Evolutionary conservation across 2,888 invertebrate genomes (phyloP), one percentile per base, ranked within the genome.

Genomic region (Spilarctia lutea): DNA sequence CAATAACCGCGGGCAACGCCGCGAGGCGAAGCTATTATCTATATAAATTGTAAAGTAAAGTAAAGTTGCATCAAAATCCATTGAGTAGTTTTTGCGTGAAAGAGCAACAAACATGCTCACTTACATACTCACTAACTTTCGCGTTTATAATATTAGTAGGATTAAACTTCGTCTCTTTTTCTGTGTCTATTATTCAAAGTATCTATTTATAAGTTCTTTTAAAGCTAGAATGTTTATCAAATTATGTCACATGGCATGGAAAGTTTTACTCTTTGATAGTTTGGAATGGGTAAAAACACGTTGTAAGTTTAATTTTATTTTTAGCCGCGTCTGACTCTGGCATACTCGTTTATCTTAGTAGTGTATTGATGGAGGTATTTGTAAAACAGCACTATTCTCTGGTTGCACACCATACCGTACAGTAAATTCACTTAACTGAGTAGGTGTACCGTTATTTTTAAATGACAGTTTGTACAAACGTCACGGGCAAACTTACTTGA

Each of bases 291-390:
- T 68, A 42, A 68, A 65, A 63, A 73, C 48, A 35, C 35, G 27
- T n/a, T 45, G 35, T 73, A 65, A 68, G 27, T 65, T 63, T 48
- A 35, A 48, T 65, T 27, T 65, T 74, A 74, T 74, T 74, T 74
- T 65, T 56, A 69, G 73, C 1, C 16, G 30, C 39, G 30, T 13
- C 27, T 63, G 30, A 48, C 27, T 65, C 68, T n/a, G 35, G 33
- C 69, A 65, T 39, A 52, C 68, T 63, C 42, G 45, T 33, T 73
- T 20, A 68, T 33, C 56, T 27, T 33, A 20, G 42, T 63, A 45
- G 63, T 63, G 63, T 68, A n/a, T 60, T 16, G 45, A 45, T 33
- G 27, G 33, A 63, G 16, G 20, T 63, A 63, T 68, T 68, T 68
- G 68, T 52, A 72, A 67, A 72, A 16, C 35, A 27, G 1, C 52